These are phyloP conservation scores for Dreissena polymorpha DNA, from an alignment of 1,140 invertebrate genomes.

Conservation along the genomic window DNA sequence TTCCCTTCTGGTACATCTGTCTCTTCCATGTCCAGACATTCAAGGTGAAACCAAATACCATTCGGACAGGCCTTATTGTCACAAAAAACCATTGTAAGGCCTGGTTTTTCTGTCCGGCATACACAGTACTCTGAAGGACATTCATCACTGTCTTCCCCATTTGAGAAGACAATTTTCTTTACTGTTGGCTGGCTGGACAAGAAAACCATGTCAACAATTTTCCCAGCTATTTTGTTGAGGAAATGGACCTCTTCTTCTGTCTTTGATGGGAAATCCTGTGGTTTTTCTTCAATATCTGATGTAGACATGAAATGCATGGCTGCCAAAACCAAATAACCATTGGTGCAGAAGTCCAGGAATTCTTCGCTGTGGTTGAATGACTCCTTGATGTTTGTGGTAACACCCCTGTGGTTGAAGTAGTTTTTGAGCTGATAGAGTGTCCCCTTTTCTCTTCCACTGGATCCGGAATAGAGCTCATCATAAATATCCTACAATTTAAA, in stretches of 20 bases:
- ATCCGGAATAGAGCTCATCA: constrained; percentile 24
- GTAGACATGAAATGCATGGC: constrained; percentile 4
- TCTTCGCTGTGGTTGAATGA: constrained; percentile 21
- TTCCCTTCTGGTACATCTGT: constrained; percentile 15
- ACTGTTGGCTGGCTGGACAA: neutral
- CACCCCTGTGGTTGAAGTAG: constrained; percentile 13
- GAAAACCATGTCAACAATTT: constrained; percentile 31
- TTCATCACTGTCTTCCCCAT: neutral
- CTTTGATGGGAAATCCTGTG: neutral
- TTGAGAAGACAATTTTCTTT: neutral
- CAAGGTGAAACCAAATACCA: constrained; percentile 47
- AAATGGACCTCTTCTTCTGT: neutral
- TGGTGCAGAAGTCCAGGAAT: constrained; percentile 20
- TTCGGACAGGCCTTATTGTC: constrained; percentile 21
- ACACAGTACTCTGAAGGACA: neutral
- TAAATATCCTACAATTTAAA: constrained; percentile 30
- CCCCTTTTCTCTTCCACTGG: constrained; percentile 18
- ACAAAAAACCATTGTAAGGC: constrained; percentile 33
- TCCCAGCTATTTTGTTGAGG: neutral
- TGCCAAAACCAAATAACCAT: neutral
- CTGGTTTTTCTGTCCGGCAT: neutral
- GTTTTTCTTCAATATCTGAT: neutral
- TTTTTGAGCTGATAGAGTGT: constrained; percentile 29
- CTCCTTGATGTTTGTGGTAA: constrained; percentile 32
- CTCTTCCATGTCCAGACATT: constrained; percentile 34